Percentiles rank a stretch among this genome's conserved stretches.
phyloP scores from a whole-genome alignment of 1,140 invertebrate genomes.

The Bradynema listronoti region DNA sequence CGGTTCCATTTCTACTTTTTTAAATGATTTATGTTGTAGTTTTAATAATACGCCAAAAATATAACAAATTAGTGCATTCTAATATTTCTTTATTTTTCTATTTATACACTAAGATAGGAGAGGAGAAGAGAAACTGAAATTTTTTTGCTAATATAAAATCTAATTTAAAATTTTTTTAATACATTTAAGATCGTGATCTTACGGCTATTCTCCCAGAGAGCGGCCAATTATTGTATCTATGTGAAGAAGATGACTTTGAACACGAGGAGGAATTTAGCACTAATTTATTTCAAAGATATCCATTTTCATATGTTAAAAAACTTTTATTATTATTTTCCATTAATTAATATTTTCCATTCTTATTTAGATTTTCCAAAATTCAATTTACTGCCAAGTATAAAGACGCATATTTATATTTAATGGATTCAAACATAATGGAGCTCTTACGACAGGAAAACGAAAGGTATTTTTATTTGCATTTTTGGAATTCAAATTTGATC shows the following conservation, averaged over 20 bases:
- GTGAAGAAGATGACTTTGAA: conserved; percentile 42
- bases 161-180: too few relatives aligned
- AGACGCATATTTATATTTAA: conserved; percentile 40
- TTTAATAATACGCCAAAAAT: too few relatives aligned
- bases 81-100: too few relatives aligned
- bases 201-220: conserved; percentile 20
- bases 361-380: conserved; percentile 30
- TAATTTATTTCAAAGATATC: conserved; percentile 14
- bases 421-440: conserved; percentile 23
- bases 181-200: conserved; percentile 38
- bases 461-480: conserved; percentile 1
- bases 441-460: conserved; percentile 30
- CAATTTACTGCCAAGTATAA: conserved; percentile 34
- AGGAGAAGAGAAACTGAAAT: neutral
- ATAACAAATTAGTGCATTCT: too few relatives aligned
- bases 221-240: conserved; percentile 32
- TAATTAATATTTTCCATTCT: neutral
- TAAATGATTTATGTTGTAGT: too few relatives aligned
- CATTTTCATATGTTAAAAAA: conserved; percentile 14
- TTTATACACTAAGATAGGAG: too few relatives aligned
- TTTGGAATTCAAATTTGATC: conserved; percentile 2
- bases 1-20: neutral
- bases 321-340: conserved; percentile 3
- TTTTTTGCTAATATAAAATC: neutral
- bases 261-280: conserved; percentile 18